phyloP scores from a whole-genome alignment of 2,113 vertebrate genomes.

The Beaufortia kweichowensis region DNA sequence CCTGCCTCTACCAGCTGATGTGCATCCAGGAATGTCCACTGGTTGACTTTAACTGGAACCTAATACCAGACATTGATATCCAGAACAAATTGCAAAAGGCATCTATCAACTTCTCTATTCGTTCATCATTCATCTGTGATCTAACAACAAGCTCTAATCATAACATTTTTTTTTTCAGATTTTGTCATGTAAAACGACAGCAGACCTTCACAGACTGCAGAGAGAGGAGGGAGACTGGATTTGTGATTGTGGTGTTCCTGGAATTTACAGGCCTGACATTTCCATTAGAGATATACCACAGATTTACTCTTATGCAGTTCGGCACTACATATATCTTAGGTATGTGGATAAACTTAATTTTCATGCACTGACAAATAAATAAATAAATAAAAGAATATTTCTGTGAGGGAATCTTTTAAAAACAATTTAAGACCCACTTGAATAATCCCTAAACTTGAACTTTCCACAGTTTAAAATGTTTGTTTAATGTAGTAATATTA shows the following conservation, averaged over 20 bases:
- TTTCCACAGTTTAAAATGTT: no score
- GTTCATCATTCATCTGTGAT: no score
- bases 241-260: slow-evolving; percentile 59
- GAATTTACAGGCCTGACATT: slow-evolving; percentile 51
- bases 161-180: slow-evolving; percentile 27
- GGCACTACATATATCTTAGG: slow-evolving; percentile 68
- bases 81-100: slow-evolving; percentile 64
- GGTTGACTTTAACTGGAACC: slow-evolving; percentile 61
- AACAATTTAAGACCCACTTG: no score
- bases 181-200: slow-evolving; percentile 34
- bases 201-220: slow-evolving; percentile 48
- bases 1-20: slow-evolving; percentile 68
- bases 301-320: slow-evolving; percentile 61
- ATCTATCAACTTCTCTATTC: background rate
- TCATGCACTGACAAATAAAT: background rate
- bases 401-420: no score
- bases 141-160: no score
- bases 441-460: no score
- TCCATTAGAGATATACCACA: slow-evolving; percentile 54
- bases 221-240: slow-evolving; percentile 65
- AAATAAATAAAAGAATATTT: no score
- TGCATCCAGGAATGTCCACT: slow-evolving; percentile 59
- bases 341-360: slow-evolving; percentile 15
- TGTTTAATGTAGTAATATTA: no score
- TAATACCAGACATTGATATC: slow-evolving; percentile 59